Conservation (phyloP, 1,140 invertebrate species). For the Drosophila albomicans region DNA sequence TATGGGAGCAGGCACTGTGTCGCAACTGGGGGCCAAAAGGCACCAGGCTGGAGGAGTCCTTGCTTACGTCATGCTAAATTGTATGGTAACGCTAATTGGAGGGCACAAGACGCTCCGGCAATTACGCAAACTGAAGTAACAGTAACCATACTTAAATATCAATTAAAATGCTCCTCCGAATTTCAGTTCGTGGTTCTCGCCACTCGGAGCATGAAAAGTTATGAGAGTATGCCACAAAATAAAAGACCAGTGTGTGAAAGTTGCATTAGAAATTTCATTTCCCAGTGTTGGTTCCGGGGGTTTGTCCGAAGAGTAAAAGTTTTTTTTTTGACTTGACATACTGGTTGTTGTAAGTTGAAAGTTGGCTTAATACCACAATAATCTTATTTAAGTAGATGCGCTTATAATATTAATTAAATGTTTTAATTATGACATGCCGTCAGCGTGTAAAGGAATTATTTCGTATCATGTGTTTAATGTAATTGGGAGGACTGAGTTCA, state of each 20-base stretch:
- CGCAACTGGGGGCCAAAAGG: background rate
- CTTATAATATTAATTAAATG: too few relatives aligned
- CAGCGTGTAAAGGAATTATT: too few relatives aligned
- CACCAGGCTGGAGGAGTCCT: conserved; percentile 1
- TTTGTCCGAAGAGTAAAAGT: too few relatives aligned
- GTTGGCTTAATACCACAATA: too few relatives aligned
- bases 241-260: conserved; percentile 1
- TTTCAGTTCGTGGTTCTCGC: conserved; percentile 12
- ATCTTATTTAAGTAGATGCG: too few relatives aligned
- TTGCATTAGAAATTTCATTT: conserved; percentile 69
- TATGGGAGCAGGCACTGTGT: conserved; percentile 22
- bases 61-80: conserved; percentile 65
- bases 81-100: conserved; percentile 59
- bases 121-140: conserved; percentile 46
- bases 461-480: too few relatives aligned
- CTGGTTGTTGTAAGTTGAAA: too few relatives aligned
- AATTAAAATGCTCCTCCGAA: conserved; percentile 60
- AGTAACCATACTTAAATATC: conserved; percentile 71
- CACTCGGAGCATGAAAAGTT: background rate
- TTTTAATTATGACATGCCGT: too few relatives aligned
- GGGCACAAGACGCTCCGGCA: conserved; percentile 58
- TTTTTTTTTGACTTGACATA: too few relatives aligned
- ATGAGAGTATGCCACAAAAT: conserved; percentile 50
- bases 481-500: too few relatives aligned
- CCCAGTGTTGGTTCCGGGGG: conserved; percentile 23